Percentiles rank a stretch among this genome's conserved stretches.
Conservation (phyloP, 1,140 invertebrate species). For the Chelonus insularis region DNA sequence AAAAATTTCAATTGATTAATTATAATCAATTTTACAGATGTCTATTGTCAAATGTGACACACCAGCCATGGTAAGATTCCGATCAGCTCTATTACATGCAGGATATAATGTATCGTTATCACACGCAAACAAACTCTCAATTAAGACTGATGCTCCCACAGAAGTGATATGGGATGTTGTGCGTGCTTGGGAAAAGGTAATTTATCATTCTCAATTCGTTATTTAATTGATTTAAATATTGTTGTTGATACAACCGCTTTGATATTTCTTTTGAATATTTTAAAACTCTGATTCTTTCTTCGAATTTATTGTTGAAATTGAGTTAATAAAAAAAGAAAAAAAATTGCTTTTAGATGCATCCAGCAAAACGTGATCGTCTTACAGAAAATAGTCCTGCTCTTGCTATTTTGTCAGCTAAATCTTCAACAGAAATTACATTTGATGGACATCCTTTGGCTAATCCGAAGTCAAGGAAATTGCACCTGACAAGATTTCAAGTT, state of each 20-base stretch:
- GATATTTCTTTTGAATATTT: too few species aligned
- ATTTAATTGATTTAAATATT: too few species aligned
- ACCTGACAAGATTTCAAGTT: conserved; percentile 79
- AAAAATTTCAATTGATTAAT: conserved; percentile 15
- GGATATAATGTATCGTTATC: conserved; percentile 92
- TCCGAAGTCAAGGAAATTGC: conserved; percentile 74
- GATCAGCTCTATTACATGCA: conserved; percentile 92
- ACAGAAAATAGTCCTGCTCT: conserved; percentile 60
- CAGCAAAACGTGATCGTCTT: conserved; percentile 56
- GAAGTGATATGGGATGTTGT: conserved; percentile 93
- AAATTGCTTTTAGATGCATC: conserved; percentile 35
- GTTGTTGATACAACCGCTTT: too few species aligned
- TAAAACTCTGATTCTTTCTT: too few species aligned
- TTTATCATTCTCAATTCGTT: conserved; percentile 59
- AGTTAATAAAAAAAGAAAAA: too few species aligned
- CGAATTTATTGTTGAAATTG: too few species aligned
- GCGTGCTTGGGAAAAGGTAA: conserved; percentile 74
- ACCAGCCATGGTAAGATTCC: conserved; percentile 58
- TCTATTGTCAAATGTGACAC: conserved; percentile 47
- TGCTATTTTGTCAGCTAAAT: conserved; percentile 63
- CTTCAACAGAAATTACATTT: conserved; percentile 63
- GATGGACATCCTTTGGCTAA: conserved; percentile 73
- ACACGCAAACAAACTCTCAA: conserved; percentile 82
- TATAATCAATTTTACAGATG: conserved; percentile 42
- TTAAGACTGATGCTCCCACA: conserved; percentile 93